Base-by-base conservation (phyloP, 2,797 vertebrate species). In the Cuniculus paca region DNA sequence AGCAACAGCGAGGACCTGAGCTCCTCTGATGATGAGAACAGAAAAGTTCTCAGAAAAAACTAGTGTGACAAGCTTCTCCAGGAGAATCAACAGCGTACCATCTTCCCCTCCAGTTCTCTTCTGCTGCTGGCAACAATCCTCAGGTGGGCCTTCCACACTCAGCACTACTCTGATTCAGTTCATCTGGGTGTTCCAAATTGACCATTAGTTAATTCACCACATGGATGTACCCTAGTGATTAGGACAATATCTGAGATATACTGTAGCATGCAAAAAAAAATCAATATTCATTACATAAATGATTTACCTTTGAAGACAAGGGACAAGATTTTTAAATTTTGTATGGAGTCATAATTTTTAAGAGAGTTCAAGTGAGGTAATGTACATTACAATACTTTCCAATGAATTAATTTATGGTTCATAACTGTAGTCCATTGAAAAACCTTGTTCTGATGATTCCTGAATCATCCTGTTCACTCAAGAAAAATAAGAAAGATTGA, bases 401-500 rank as follows among this genome's bases (percentile, higher is more conserved):
- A 90, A 88, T 60, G 4, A 10, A 70, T 81, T 74, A 74, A 48
- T 39, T 94, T 82, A 4, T 65, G 60, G 79, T 80, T 87, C 19
- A 36, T 84, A 63, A 60, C 42, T 83, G 56, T 65, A 16, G 11
- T 52, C 12, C 50, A 28, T 16, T 78, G 45, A 87, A 95, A 89
- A 83, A 50, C n/a, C 1, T 22, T 78, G 34, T 16, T n/a, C 50
- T 88, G 28, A 72, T 11, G 6, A 52, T 81, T 94, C 82, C 68
- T 82, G 17, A n/a, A 14, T 50, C 58, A 42, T 75, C 26, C 81
- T 95, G 58, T 31, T 72, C 92, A 92, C 6, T 80, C 61, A n/a
- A 70, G 50, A 56, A 90, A 97, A 90, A 88, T 79, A 78, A 68
- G 61, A 81, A 78, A 84, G 22, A 82, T 4, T 48, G 52, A 92